Base-by-base conservation (phyloP, 2,797 vertebrate genomes). In the Danio aesculapii region DNA sequence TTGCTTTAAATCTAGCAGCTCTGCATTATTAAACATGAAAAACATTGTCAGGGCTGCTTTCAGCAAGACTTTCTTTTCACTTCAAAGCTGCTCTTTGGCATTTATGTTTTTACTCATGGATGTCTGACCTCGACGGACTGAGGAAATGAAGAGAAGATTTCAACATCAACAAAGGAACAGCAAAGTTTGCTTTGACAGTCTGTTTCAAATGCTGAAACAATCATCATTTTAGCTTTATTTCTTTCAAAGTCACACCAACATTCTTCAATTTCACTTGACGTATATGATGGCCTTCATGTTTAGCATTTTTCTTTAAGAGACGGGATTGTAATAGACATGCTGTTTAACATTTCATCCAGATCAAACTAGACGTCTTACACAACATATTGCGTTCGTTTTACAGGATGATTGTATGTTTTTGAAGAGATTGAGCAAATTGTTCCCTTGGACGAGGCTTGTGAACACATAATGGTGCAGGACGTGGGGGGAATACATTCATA, bases 401-500 rank as follows among this genome's bases (percentile, higher is more conserved):
- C 59, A 44, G 39, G 9, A 30, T 52, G 44, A 70, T 44, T 79
- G 12, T 19, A 62, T 62, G n/a, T 62, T 71, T 63, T 79, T 63
- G 39, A 71, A 63, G 17, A 53, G 55, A 44, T 14, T 46, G 9
- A 67, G 52, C 53, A 58, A 78, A 59, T 58, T 44, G 17, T 57
- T 70, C n/a, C 8, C 44, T 49, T 59, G 21, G 55, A 41, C 19
- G 49, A 21, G n/a, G 16, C 66, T 75, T 69, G 19, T 70, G 41
- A 70, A 57, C 59, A 21, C 46, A 58, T 77, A 49, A 77, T 49
- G 75, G 43, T 47, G 43, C 39, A 49, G 43, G n/a, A 61, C 14
- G 11, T 62, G 12, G 10, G 58, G 71, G 47, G 53, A 50, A 14
- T 14, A 44, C 59, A 74, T 59, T 73, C 17, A 73, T 59, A 57